Conservation (phyloP, 1,140 invertebrate species). For the Penaeus indicus region DNA sequence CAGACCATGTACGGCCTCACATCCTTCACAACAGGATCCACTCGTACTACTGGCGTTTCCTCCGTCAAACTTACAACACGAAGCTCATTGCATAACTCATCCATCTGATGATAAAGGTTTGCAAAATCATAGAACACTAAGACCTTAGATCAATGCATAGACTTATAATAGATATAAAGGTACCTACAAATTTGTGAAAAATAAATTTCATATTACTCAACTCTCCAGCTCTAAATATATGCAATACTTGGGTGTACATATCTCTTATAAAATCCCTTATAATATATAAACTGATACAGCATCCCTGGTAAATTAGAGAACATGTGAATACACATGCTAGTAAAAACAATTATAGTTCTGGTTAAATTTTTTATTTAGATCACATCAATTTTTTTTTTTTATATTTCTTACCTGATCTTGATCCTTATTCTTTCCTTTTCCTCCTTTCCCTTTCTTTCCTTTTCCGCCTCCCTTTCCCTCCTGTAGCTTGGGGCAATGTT, state of each 20-base stretch:
- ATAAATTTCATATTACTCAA: too few relatives aligned
- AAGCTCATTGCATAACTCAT: constrained; percentile 42
- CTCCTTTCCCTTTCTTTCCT: constrained; percentile 48
- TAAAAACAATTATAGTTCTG: too few relatives aligned
- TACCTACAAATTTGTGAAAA: too few relatives aligned
- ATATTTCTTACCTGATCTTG: constrained; percentile 40
- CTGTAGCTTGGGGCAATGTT: constrained; percentile 71
- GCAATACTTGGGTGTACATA: too few relatives aligned
- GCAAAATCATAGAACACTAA: too few relatives aligned
- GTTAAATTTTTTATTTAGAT: neutral
- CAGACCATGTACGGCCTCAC: constrained; percentile 81
- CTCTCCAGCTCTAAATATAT: too few relatives aligned
- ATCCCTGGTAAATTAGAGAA: too few relatives aligned
- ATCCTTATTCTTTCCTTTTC: constrained; percentile 46
- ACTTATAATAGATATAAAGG: too few relatives aligned
- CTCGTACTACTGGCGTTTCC: constrained; percentile 71
- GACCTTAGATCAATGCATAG: too few relatives aligned
- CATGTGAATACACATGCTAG: too few relatives aligned
- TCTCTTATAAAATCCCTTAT: too few relatives aligned
- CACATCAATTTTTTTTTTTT: neutral
- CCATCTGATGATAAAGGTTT: constrained; percentile 22
- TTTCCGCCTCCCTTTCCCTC: constrained; percentile 18
- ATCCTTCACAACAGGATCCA: constrained; percentile 74
- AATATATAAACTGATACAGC: too few relatives aligned
- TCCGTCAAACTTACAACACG: constrained; percentile 35